Evolutionary conservation across 1,140 invertebrate genomes (phyloP).

Genomic region (Vollenhovia emeryi): DNA sequence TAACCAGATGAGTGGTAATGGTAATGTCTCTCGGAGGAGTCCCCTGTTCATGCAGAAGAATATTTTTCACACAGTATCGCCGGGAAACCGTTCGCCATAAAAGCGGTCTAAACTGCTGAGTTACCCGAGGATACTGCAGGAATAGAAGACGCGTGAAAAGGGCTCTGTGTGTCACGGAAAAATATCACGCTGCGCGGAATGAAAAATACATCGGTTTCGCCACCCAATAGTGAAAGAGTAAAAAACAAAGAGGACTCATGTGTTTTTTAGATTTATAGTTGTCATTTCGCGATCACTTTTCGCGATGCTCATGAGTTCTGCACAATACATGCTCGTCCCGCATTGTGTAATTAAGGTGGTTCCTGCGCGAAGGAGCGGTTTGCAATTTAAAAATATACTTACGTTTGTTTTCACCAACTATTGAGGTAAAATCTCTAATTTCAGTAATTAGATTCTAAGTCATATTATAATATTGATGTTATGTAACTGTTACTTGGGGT

Average conservation of each 20-base stretch:
- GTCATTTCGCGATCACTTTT: not conserved
- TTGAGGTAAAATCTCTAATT: too few species aligned
- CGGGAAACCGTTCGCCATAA: conserved; percentile 53
- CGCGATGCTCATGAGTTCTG: not conserved
- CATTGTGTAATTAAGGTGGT: not conserved
- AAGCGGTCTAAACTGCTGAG: conserved; percentile 54
- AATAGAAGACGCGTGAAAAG: conserved; percentile 28
- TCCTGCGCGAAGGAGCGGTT: too few species aligned
- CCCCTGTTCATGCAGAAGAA: conserved; percentile 47
- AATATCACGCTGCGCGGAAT: conserved; percentile 9
- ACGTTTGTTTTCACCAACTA: too few species aligned
- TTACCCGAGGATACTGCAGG: conserved; percentile 36
- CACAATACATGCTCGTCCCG: not conserved
- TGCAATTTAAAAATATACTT: too few species aligned
- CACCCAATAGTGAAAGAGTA: not conserved
- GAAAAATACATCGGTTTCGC: conserved; percentile 35
- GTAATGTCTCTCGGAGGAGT: conserved; percentile 53
- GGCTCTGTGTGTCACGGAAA: not conserved
- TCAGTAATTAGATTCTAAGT: too few species aligned
- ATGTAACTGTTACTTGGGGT: too few species aligned
- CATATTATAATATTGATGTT: too few species aligned
- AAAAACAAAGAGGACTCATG: not conserved
- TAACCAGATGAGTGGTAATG: conserved; percentile 59
- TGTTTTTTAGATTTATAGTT: not conserved
- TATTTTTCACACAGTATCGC: conserved; percentile 55